Percentiles rank a stretch among this genome's conserved stretches.
These are phyloP conservation scores for Corythornis madagascariensis DNA, from an alignment of 2,113 vertebrate genomes.

Conservation along the genomic window DNA sequence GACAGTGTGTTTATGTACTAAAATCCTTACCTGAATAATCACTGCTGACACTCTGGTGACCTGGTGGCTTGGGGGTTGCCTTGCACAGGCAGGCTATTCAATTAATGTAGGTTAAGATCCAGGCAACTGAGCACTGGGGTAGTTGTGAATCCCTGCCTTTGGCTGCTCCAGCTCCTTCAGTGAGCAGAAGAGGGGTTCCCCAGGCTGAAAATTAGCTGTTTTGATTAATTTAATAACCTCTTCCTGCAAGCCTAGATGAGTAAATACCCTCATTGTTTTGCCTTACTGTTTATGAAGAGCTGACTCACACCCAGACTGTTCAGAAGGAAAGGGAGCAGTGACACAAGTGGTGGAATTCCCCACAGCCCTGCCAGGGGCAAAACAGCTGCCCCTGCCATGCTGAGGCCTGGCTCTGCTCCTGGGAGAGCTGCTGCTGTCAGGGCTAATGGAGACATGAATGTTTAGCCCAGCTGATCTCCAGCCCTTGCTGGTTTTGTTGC, in stretches of 20 bases:
- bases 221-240: background rate
- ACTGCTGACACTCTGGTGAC: background rate
- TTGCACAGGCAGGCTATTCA: background rate
- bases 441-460: background rate
- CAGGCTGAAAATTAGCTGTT: background rate
- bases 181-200: background rate
- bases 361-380: background rate
- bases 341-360: slow-evolving; percentile 21
- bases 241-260: background rate
- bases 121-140: fast-evolving
- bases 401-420: background rate
- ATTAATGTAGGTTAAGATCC: fast-evolving
- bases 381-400: background rate
- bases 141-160: fast-evolving
- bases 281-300: fast-evolving
- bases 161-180: background rate
- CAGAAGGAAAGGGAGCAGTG: background rate
- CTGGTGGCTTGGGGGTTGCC: background rate
- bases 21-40: background rate
- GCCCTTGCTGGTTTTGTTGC: background rate
- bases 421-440: background rate
- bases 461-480: background rate
- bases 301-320: background rate
- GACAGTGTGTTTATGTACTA: background rate
- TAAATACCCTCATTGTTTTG: background rate